Evolutionary conservation across 2,888 invertebrate genomes (phyloP).

Genomic region (Dynastes maya): DNA sequence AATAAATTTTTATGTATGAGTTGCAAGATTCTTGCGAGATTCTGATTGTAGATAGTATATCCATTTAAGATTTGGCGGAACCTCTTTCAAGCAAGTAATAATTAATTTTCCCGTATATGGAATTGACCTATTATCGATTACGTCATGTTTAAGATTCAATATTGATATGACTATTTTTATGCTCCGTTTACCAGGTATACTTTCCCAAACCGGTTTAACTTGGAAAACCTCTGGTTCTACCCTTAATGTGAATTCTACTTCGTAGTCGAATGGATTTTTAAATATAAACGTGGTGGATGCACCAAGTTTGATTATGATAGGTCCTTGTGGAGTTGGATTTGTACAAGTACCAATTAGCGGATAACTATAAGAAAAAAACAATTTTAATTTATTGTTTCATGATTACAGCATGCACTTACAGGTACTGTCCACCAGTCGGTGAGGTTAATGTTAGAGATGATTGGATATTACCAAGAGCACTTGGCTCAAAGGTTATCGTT

Average conservation of each 20-base stretch:
- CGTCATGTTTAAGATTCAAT: conserved; percentile 52
- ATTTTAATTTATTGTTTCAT: neutral
- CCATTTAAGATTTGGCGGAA: conserved; percentile 58
- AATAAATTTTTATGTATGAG: neutral
- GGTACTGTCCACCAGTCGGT: conserved; percentile 62
- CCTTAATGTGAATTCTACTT: conserved; percentile 67
- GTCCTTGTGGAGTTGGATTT: conserved; percentile 72
- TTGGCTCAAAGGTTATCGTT: conserved; percentile 63
- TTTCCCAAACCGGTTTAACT: conserved; percentile 66
- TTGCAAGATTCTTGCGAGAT: conserved; percentile 15
- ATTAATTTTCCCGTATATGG: conserved; percentile 59
- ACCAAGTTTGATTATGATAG: conserved; percentile 68
- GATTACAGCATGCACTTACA: conserved; percentile 58
- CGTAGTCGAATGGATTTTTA: conserved; percentile 69
- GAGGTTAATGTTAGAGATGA: conserved; percentile 61
- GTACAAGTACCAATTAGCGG: conserved; percentile 70
- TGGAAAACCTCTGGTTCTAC: conserved; percentile 70
- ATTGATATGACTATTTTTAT: conserved; percentile 57
- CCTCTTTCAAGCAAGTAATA: conserved; percentile 53
- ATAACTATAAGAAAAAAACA: conserved; percentile 61
- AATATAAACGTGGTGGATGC: conserved; percentile 66
- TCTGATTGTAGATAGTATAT: conserved; percentile 61
- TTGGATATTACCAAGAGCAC: conserved; percentile 60
- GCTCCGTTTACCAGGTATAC: conserved; percentile 67
- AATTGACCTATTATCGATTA: conserved; percentile 53